Evolutionary conservation across 2,888 invertebrate species (phyloP).

Genomic region (Actias luna): DNA sequence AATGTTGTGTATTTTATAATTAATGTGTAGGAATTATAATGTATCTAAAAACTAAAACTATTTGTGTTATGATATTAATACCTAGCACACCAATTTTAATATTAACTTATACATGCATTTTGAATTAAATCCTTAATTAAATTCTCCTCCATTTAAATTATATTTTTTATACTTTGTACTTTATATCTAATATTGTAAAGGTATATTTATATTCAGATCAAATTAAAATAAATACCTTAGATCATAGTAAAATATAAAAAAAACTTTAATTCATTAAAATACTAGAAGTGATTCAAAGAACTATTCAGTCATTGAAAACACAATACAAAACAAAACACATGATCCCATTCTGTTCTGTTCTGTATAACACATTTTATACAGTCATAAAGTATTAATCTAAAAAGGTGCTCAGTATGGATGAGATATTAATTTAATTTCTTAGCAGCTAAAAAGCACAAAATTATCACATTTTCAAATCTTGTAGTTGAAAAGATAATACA

Average conservation of each 20-base stretch:
- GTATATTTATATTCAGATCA: no score
- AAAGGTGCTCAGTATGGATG: neutral
- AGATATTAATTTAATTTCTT: neutral
- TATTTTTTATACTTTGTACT: no score
- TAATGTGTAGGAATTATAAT: neutral
- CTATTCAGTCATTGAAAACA: no score
- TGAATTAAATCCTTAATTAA: neutral
- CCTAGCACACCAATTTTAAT: conserved; percentile 3
- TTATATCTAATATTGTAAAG: no score
- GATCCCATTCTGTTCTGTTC: no score
- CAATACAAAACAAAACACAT: no score
- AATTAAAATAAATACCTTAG: no score
- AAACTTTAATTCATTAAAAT: no score
- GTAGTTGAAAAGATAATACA: neutral
- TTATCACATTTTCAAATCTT: neutral
- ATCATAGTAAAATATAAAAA: no score
- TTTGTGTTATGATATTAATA: neutral
- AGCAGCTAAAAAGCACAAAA: neutral
- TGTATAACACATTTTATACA: no score
- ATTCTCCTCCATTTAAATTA: neutral
- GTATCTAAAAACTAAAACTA: neutral
- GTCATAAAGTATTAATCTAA: neutral
- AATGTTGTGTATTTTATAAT: neutral
- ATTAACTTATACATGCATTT: neutral
- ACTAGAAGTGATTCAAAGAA: no score